Percentiles rank a stretch among this genome's conserved stretches.
These are phyloP conservation scores for Rhynchonema sp. DNA, from an alignment of 2,888 invertebrate genomes.

Conservation along the genomic window DNA sequence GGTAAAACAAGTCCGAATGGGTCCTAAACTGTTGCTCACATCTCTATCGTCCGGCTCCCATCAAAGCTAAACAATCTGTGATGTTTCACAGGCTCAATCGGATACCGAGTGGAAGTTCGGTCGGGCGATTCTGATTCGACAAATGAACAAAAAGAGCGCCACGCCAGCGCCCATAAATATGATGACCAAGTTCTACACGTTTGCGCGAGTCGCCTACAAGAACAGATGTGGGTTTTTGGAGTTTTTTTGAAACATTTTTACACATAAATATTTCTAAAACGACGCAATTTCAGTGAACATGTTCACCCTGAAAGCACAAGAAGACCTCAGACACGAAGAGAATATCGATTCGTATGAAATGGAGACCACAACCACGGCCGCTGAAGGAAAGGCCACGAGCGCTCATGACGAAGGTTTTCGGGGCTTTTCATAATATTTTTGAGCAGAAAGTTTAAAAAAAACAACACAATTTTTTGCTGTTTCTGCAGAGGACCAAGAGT, in stretches of 20 bases:
- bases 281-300: slow-evolving; percentile 19
- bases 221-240: slow-evolving; percentile 18
- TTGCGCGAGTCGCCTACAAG: slow-evolving; percentile 22
- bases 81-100: slow-evolving; percentile 98
- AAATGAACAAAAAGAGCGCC: slow-evolving; percentile 90
- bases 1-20: too few relatives aligned
- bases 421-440: background rate
- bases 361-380: slow-evolving; percentile 18
- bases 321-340: slow-evolving; percentile 25
- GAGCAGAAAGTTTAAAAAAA: too few relatives aligned
- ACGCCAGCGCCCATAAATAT: slow-evolving; percentile 94
- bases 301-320: slow-evolving; percentile 25
- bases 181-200: slow-evolving; percentile 47
- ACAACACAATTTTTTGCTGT: too few relatives aligned
- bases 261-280: background rate
- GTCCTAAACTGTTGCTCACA: too few relatives aligned
- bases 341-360: slow-evolving; percentile 28
- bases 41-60: background rate
- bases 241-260: background rate
- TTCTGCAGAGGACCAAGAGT: background rate
- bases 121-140: slow-evolving; percentile 84
- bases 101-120: slow-evolving; percentile 99
- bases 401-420: background rate
- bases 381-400: background rate
- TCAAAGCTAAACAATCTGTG: slow-evolving; percentile 11